A percentile compares a stretch with the other conserved stretches of the same genome.
Evolutionary conservation across 2,888 invertebrate genomes (phyloP).

Genomic region (Ennomos quercinarius): DNA sequence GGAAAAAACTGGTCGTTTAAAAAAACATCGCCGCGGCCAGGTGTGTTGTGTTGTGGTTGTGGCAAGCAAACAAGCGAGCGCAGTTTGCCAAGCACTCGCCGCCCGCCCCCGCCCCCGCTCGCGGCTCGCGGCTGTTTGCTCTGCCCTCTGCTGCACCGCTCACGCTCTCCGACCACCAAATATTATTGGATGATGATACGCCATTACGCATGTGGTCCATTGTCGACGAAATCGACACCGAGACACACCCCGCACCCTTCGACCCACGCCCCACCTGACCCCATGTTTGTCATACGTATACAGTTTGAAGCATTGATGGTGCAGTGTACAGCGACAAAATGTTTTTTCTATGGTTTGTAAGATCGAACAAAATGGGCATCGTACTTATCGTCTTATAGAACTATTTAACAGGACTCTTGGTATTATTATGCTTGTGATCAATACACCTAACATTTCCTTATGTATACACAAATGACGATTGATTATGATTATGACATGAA

Average conservation of each 20-base stretch:
- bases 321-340: too few species aligned
- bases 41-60: conserved; percentile 26
- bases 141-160: not conserved
- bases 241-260: conserved; percentile 6
- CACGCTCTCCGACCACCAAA: conserved; percentile 50
- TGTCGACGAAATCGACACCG: conserved; percentile 51
- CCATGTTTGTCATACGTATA: not conserved
- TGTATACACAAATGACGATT: too few species aligned
- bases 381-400: too few species aligned
- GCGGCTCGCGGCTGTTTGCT: conserved; percentile 32
- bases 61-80: conserved; percentile 51
- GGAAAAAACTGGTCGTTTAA: conserved; percentile 62
- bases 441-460: too few species aligned
- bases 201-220: conserved; percentile 61
- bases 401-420: too few species aligned
- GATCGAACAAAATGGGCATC: too few species aligned
- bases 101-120: not conserved
- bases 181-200: conserved; percentile 74
- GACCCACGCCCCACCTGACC: not conserved
- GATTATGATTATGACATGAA: too few species aligned
- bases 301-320: not conserved
- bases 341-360: too few species aligned
- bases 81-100: conserved; percentile 54
- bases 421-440: too few species aligned
- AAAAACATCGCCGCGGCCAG: conserved; percentile 62